phyloP scores from a whole-genome alignment of 2,888 invertebrate species.

The Cyclophora albipunctata region DNA sequence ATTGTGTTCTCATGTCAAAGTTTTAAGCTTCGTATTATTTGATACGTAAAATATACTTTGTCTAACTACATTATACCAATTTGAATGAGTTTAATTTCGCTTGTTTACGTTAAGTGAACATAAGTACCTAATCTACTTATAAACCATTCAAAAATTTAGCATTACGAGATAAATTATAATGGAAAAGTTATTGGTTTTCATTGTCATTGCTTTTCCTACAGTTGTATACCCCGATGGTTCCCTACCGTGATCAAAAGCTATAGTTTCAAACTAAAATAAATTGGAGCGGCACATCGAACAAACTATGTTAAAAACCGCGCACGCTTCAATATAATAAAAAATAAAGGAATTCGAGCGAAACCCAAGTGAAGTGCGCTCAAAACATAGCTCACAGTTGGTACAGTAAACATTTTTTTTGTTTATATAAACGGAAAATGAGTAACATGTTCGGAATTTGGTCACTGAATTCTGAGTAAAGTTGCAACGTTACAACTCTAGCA shows the following conservation, averaged over 20 bases:
- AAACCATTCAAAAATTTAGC: no score
- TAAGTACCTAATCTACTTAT: no score
- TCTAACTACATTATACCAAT: no score
- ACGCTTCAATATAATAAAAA: slow-evolving; percentile 15
- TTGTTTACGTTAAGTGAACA: no score
- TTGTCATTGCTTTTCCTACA: no score
- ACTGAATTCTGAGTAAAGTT: slow-evolving; percentile 34
- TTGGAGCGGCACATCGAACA: slow-evolving; percentile 22
- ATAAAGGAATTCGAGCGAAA: slow-evolving; percentile 20
- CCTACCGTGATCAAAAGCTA: slow-evolving; percentile 14
- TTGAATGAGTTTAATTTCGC: no score
- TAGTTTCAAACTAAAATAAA: slow-evolving; percentile 24
- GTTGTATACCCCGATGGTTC: no score
- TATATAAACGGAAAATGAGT: slow-evolving; percentile 25
- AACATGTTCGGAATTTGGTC: slow-evolving; percentile 17
- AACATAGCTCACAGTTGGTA: slow-evolving; percentile 3
- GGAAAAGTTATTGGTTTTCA: no score
- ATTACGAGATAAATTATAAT: no score
- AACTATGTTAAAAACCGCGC: slow-evolving; percentile 1
- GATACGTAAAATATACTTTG: slow-evolving; percentile 6
- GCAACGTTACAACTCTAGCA: slow-evolving; percentile 47
- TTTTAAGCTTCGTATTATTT: slow-evolving; percentile 24
- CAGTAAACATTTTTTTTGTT: slow-evolving; percentile 6
- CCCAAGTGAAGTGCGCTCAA: slow-evolving; percentile 15
- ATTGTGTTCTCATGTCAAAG: slow-evolving; percentile 26